phyloP scores from a whole-genome alignment of 2,113 vertebrate species.

The Spizaetus ornatus region DNA sequence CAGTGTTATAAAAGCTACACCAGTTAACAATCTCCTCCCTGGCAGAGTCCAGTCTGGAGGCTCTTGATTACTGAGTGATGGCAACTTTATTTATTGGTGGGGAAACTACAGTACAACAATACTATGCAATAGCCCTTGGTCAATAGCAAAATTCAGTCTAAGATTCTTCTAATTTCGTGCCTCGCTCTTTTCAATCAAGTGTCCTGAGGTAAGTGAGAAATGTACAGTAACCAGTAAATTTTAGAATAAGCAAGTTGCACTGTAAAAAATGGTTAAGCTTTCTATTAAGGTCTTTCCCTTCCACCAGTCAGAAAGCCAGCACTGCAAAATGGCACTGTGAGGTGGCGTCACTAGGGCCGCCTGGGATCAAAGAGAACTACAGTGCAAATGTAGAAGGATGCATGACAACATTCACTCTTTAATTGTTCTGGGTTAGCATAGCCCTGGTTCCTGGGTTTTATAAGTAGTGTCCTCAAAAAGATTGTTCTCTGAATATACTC shows the following conservation, averaged over 20 bases:
- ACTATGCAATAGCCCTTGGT: background rate
- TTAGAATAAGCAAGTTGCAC: background rate
- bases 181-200: background rate
- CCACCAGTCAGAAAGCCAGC: background rate
- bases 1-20: background rate
- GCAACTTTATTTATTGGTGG: background rate
- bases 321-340: background rate
- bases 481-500: background rate
- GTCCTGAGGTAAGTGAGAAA: background rate
- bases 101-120: background rate
- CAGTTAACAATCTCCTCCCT: background rate
- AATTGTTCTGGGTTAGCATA: background rate
- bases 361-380: background rate
- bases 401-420: background rate
- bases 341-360: background rate
- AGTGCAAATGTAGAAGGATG: background rate
- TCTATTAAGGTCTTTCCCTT: background rate
- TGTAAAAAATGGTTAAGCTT: background rate
- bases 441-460: background rate
- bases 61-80: background rate
- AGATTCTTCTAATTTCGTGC: background rate
- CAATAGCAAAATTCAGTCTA: background rate
- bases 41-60: background rate
- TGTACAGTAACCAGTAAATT: background rate
- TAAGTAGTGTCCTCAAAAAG: background rate